These are phyloP conservation scores for Phalanger gymnotis DNA, from an alignment of 2,797 vertebrate species.

Conservation along the genomic window DNA sequence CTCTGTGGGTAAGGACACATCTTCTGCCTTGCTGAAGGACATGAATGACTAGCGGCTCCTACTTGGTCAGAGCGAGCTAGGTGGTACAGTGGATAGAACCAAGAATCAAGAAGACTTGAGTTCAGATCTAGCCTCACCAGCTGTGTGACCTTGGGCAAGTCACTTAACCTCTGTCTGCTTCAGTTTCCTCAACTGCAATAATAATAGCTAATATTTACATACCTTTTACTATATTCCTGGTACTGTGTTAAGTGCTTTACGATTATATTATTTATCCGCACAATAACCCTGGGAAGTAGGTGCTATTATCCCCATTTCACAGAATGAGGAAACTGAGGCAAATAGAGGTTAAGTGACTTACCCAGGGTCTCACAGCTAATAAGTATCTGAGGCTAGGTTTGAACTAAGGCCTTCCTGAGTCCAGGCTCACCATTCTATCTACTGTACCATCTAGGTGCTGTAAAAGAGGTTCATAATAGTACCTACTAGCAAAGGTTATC, in stretches of 20 bases:
- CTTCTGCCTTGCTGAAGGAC: background rate
- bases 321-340: background rate
- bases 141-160: background rate
- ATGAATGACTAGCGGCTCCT: background rate
- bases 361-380: background rate
- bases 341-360: too few species aligned
- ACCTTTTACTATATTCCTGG: background rate
- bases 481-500: background rate
- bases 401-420: background rate
- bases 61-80: background rate
- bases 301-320: background rate
- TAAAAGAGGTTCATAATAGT: too few species aligned
- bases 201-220: background rate
- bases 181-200: background rate
- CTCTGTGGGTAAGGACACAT: background rate
- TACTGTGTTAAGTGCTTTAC: background rate
- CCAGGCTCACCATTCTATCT: background rate
- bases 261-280: background rate
- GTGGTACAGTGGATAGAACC: background rate
- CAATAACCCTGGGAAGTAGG: background rate
- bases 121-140: background rate
- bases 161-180: background rate
- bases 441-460: background rate
- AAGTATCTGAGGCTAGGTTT: background rate
- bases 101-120: background rate